Percentiles rank a stretch among this genome's conserved stretches.
Evolutionary conservation across 2,113 vertebrate species (phyloP).

Genomic region (Lates calcarifer): DNA sequence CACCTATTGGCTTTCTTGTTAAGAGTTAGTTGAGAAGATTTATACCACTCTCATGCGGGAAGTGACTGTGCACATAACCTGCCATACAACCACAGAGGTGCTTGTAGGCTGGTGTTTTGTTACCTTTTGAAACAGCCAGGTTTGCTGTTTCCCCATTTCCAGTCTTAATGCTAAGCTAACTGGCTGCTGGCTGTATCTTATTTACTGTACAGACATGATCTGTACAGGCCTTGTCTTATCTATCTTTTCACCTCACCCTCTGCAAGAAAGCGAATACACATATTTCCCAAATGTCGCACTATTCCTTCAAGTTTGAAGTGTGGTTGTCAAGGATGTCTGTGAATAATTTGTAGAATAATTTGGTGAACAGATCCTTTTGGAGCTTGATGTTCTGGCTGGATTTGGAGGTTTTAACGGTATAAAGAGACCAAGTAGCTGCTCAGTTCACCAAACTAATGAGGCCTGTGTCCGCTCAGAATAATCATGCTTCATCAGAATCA

Average conservation of each 20-base stretch:
- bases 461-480: conserved; percentile 5
- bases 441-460: conserved; percentile 15
- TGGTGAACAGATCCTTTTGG: conserved; percentile 3
- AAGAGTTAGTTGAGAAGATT: neutral
- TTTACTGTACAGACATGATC: neutral
- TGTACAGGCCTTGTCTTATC: no score
- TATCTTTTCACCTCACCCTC: conserved; percentile 13
- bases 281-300: conserved; percentile 13
- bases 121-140: conserved; percentile 13
- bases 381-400: conserved; percentile 15
- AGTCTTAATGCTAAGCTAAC: conserved; percentile 11
- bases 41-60: neutral
- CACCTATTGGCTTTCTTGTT: neutral
- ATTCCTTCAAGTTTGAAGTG: conserved; percentile 20
- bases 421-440: conserved; percentile 31
- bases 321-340: conserved; percentile 23
- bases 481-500: conserved; percentile 7
- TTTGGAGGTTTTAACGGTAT: conserved; percentile 13
- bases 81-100: conserved; percentile 7
- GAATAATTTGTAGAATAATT: conserved; percentile 13
- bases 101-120: conserved; percentile 3
- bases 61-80: conserved; percentile 13
- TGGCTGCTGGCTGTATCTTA: neutral
- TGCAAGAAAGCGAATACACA: neutral
- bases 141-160: neutral